These are phyloP conservation scores for Cassiopea andromeda DNA, from an alignment of 30 jellyfish, hydroid and myxozoan genomes.

Conservation along the genomic window DNA sequence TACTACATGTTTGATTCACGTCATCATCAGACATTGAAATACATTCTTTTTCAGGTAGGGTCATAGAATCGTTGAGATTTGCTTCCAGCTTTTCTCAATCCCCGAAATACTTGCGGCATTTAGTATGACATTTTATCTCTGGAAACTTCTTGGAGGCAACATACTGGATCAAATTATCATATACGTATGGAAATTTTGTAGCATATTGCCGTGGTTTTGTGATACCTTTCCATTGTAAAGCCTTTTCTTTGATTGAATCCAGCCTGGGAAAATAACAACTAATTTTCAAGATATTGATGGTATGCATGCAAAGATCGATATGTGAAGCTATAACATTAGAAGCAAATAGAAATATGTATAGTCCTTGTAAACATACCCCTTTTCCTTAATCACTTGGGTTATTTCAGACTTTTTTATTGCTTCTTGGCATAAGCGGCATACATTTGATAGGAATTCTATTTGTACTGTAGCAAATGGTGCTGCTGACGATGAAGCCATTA, in stretches of 20 bases:
- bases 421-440: slow-evolving; percentile 64
- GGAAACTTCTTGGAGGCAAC: slow-evolving; percentile 23
- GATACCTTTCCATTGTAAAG: slow-evolving; percentile 54
- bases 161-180: slow-evolving; percentile 16
- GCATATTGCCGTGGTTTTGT: slow-evolving; percentile 59
- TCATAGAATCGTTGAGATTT: slow-evolving; percentile 8
- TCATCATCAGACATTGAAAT: slow-evolving; percentile 33
- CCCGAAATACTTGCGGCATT: slow-evolving; percentile 41
- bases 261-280: slow-evolving; percentile 31
- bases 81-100: slow-evolving; percentile 17
- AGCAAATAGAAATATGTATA: slow-evolving; percentile 13
- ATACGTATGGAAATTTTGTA: slow-evolving; percentile 17
- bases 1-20: slow-evolving; percentile 17
- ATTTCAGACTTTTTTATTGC: slow-evolving; percentile 44
- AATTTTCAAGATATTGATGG: slow-evolving; percentile 47
- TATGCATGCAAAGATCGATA: neutral
- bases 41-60: slow-evolving; percentile 2
- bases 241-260: slow-evolving; percentile 59
- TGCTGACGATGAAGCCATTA: slow-evolving; percentile 5
- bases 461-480: slow-evolving; percentile 30
- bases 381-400: slow-evolving; percentile 36
- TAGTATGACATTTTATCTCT: slow-evolving; percentile 13
- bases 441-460: slow-evolving; percentile 34
- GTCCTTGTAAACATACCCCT: slow-evolving; percentile 46
- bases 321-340: neutral